Conservation (phyloP, 2,888 invertebrate species). For the Polyommatus icarus region DNA sequence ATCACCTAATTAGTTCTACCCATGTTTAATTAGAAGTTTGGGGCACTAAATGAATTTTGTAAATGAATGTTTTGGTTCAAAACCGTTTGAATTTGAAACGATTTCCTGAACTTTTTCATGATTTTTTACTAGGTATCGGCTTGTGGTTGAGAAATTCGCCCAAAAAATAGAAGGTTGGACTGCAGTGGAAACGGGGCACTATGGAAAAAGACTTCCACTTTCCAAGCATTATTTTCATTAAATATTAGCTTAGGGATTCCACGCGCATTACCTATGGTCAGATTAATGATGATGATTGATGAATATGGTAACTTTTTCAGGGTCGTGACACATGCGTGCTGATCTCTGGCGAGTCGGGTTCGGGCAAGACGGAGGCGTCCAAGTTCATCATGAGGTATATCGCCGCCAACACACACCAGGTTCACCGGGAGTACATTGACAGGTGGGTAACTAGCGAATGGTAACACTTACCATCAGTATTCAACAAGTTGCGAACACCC, state of each 20-base stretch:
- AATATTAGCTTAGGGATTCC: no score
- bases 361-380: constrained; percentile 99
- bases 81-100: neutral
- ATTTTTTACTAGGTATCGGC: no score
- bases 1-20: neutral
- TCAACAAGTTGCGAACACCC: no score
- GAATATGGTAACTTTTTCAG: constrained; percentile 52
- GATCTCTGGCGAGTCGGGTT: constrained; percentile 98
- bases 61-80: neutral
- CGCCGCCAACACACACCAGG: constrained; percentile 96
- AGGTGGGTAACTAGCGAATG: constrained; percentile 78
- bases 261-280: no score
- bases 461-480: no score
- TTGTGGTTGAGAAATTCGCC: no score
- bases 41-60: neutral
- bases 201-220: no score
- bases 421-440: constrained; percentile 95
- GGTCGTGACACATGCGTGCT: constrained; percentile 98
- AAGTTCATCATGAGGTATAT: constrained; percentile 99
- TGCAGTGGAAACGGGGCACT: no score
- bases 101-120: no score
- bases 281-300: neutral
- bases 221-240: no score
- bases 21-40: neutral
- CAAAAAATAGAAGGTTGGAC: no score